Base-by-base conservation (phyloP, 2,113 vertebrate genomes). In the Dasyprocta punctata region DNA sequence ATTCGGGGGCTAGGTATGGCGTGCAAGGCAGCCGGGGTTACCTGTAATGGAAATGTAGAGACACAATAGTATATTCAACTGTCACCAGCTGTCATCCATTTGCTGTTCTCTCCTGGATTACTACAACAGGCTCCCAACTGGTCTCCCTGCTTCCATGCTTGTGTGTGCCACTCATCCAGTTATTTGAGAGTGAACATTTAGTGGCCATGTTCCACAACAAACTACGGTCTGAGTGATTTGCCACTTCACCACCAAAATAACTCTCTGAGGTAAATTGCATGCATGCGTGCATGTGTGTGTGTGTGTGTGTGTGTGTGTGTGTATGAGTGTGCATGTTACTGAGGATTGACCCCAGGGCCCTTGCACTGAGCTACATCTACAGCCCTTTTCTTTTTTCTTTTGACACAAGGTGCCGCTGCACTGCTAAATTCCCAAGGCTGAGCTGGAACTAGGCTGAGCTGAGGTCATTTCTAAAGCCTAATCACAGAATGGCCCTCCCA, bases 11-110 rank as follows among this genome's bases (percentile, higher is more conserved):
- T 98, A 0, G 95, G 83, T 44, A 16, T 0, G 19, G 95, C 96
- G 41, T 95, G 20, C 90, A 73, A 90, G 92, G 98, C 89, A 0
- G 86, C 56, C 1, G 0, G 44, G 49, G 96, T 58, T 83, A 97
- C 49, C 98, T 99, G 52, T 0, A 73, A 67, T 44, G 61, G 47
- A 97, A 94, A 16, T 4, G 83, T 94, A 86, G 85, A 81, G 41
- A 86, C 33, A 63, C 38, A 56, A 36, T 75, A 54, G 73, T 47
- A 44, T 3, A 71, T 22, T 9, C 75, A 78, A 58, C 41, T 67
- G 26, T 44, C 67, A n/a, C 80, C 12, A 63, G 54, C 47, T 41
- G 9, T 6, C 4, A 52, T 5, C 65, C 13, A 19, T 44, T 36
- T 0, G 38, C 47, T 52, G 13, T 41, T 49, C 75, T 73, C 44